Conservation (phyloP, 2,888 invertebrate species). For the Melanophora roralis region DNA sequence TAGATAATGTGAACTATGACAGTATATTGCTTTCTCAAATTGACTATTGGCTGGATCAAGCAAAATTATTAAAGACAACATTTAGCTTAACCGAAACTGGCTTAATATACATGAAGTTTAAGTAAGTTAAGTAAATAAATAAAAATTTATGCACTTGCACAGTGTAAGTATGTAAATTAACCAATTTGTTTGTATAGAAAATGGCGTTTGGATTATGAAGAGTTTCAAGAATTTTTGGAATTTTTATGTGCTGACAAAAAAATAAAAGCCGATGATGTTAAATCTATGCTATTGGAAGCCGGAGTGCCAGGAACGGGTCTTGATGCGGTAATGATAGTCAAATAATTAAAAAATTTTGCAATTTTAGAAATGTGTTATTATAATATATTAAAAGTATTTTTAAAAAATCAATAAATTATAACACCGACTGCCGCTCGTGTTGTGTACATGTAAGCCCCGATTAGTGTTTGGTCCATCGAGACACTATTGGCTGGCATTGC, state of each 20-base stretch:
- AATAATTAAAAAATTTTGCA: slow-evolving; percentile 46
- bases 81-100: slow-evolving; percentile 68
- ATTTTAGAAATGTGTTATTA: too few relatives aligned
- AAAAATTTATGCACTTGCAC: too few relatives aligned
- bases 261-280: slow-evolving; percentile 62
- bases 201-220: slow-evolving; percentile 68
- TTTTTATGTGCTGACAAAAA: slow-evolving; percentile 62
- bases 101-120: slow-evolving; percentile 67
- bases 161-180: background rate
- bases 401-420: too few relatives aligned
- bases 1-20: slow-evolving; percentile 66
- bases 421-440: too few relatives aligned
- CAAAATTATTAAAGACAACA: slow-evolving; percentile 63
- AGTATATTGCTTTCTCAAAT: slow-evolving; percentile 68
- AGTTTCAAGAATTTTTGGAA: slow-evolving; percentile 65
- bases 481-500: too few relatives aligned
- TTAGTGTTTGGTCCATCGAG: too few relatives aligned
- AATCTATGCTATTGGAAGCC: slow-evolving; percentile 63
- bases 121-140: slow-evolving; percentile 53
- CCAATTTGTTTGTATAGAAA: slow-evolving; percentile 62
- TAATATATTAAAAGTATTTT: too few relatives aligned
- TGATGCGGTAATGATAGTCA: slow-evolving; percentile 60
- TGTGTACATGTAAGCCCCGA: too few relatives aligned
- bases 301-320: slow-evolving; percentile 63
- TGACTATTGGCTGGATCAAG: slow-evolving; percentile 67